Evolutionary conservation across 2,888 invertebrate genomes (phyloP), one percentile per base, ranked within the genome.

Genomic region (Apoda limacodes): DNA sequence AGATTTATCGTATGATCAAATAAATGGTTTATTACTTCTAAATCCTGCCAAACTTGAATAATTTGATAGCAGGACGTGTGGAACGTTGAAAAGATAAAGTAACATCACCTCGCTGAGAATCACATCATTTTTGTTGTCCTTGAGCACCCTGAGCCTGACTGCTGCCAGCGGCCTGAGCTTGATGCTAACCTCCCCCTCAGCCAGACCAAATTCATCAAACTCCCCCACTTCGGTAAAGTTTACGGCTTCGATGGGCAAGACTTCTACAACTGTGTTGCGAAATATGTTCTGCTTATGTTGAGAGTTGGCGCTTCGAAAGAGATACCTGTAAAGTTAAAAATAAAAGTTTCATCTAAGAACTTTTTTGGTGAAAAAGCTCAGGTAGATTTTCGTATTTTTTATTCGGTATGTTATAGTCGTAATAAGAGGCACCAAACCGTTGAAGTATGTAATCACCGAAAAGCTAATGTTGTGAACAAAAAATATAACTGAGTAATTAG

Each of bases 281-380:
- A 97, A 90, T 50, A 88, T 89, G 70, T 97, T 96, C 1, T 89
- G 89, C 0, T 90, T 88, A 71, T 96, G 95, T 50, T 95, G 93
- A 1, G 88, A 85, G 65, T 95, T 96, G 13, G 95, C 95, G 63
- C 94, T 95, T 37, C 92, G 86, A 60, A 95, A 90, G 37, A 87
- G 80, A 70, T 86, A 94, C 48, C 92, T 92, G 57, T 5, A 7
- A 17, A 17, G n/a, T n/a, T n/a, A n/a, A n/a, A n/a, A n/a, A n/a
- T n/a, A n/a, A n/a, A n/a, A n/a, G n/a, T n/a, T n/a, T n/a, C n/a
- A n/a, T n/a, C n/a, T n/a, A n/a, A n/a, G n/a, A n/a, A n/a, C n/a
- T n/a, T n/a, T n/a, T n/a, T n/a, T n/a, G n/a, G n/a, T n/a, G n/a
- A n/a, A n/a, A n/a, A n/a, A n/a, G n/a, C n/a, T n/a, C n/a, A n/a